A percentile compares a stretch with the other conserved stretches of the same genome.
Evolutionary conservation across 2,113 vertebrate species (phyloP).

Genomic region (Amphiprion percula): DNA sequence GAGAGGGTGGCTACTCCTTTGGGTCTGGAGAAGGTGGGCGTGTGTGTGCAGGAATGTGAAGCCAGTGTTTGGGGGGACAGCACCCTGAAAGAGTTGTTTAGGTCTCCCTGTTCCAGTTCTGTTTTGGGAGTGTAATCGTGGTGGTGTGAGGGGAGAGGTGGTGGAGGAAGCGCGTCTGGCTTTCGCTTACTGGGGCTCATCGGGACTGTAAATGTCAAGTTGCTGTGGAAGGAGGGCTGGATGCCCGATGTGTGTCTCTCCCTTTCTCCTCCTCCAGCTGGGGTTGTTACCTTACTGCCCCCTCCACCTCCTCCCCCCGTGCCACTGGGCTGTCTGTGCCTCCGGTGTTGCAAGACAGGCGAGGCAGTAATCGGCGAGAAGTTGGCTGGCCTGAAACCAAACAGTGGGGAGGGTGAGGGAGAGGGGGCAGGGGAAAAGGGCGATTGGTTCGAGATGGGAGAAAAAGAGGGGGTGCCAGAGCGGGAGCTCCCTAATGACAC

Average conservation of each 20-base stretch:
- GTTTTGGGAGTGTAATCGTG: conserved; percentile 83
- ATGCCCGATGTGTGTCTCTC: conserved; percentile 88
- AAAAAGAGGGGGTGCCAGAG: conserved; percentile 92
- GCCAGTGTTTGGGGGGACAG: conserved; percentile 86
- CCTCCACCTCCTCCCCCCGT: conserved; percentile 82
- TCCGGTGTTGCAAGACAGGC: conserved; percentile 84
- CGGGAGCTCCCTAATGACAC: conserved; percentile 93
- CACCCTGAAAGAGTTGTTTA: conserved; percentile 83
- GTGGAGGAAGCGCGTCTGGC: conserved; percentile 79
- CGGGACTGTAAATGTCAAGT: conserved; percentile 92
- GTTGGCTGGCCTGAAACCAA: conserved; percentile 92
- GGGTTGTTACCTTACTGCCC: conserved; percentile 74
- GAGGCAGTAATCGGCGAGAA: conserved; percentile 93
- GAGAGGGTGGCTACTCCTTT: conserved; percentile 73
- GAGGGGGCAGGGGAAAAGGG: conserved; percentile 93
- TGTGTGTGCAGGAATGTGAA: conserved; percentile 82
- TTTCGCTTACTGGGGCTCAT: conserved; percentile 92
- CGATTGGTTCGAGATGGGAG: conserved; percentile 92
- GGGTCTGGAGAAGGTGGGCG: conserved; percentile 81
- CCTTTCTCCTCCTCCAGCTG: conserved; percentile 81
- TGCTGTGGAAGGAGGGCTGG: conserved; percentile 89
- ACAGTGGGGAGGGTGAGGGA: conserved; percentile 91
- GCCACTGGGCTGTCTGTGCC: conserved; percentile 88
- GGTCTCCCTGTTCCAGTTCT: conserved; percentile 80
- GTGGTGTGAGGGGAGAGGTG: conserved; percentile 77